Conservation (phyloP, 1,140 invertebrate species). For the Penaeus chinensis region DNA sequence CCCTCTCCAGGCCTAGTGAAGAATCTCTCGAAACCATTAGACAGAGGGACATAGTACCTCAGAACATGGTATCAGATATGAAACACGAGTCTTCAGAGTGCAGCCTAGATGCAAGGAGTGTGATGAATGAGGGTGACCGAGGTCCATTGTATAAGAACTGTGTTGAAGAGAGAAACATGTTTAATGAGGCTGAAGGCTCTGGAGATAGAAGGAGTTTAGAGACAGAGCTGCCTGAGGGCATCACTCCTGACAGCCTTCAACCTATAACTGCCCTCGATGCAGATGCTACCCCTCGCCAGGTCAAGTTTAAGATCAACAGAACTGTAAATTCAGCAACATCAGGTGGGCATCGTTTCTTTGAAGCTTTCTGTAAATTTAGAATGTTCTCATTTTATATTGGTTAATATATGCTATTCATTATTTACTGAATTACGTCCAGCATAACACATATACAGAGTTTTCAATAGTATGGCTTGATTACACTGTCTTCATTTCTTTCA, state of each 20-base stretch:
- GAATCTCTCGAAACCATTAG: neutral
- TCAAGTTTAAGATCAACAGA: constrained; percentile 53
- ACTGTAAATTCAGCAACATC: constrained; percentile 64
- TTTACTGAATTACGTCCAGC: no score
- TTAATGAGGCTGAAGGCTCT: neutral
- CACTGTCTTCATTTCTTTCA: no score
- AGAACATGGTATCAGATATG: constrained; percentile 34
- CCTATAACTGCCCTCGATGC: neutral
- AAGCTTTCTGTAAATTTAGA: constrained; percentile 54
- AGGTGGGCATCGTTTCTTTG: constrained; percentile 54
- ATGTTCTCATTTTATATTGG: constrained; percentile 72
- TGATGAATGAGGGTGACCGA: neutral
- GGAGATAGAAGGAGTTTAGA: neutral
- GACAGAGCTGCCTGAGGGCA: neutral
- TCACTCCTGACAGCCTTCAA: neutral
- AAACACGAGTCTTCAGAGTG: constrained; percentile 21
- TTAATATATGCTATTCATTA: constrained; percentile 65
- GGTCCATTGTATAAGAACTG: no score
- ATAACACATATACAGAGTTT: no score
- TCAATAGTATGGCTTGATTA: no score
- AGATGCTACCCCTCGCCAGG: constrained; percentile 37
- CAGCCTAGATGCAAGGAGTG: constrained; percentile 28
- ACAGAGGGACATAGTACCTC: constrained; percentile 9
- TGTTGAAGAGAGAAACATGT: no score
- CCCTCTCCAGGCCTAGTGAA: constrained; percentile 11